phyloP scores from a whole-genome alignment of 30 jellyfish, hydroid and myxozoan species.

The Aurelia sp. region DNA sequence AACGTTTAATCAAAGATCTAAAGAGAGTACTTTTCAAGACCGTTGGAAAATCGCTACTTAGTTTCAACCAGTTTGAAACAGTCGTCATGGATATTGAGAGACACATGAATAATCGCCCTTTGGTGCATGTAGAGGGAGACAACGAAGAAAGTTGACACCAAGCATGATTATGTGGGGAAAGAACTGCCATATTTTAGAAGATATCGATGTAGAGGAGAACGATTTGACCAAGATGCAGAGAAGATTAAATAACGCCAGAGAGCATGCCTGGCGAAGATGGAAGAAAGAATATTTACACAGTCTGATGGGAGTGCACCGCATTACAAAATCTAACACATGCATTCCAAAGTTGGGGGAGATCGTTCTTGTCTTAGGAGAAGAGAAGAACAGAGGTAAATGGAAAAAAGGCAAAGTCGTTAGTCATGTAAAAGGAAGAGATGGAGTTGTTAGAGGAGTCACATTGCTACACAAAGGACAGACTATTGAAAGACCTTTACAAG shows the following conservation, averaged over 20 bases:
- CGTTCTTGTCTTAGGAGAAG: no score
- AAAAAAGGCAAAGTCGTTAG: no score
- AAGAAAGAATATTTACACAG: neutral
- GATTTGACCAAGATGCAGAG: constrained; percentile 37
- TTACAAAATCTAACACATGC: constrained; percentile 1
- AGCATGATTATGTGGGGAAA: constrained; percentile 60
- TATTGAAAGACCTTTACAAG: constrained; percentile 31
- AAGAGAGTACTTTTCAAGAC: constrained; percentile 44
- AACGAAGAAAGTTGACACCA: constrained; percentile 60
- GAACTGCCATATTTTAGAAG: constrained; percentile 12
- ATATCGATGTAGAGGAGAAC: neutral
- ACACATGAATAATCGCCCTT: constrained; percentile 19
- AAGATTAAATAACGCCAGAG: constrained; percentile 42
- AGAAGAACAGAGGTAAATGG: no score
- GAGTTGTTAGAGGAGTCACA: neutral
- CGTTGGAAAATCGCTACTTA: constrained; percentile 4
- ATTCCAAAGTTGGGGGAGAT: no score
- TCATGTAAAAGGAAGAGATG: no score
- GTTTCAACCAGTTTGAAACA: constrained; percentile 23
- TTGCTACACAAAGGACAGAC: constrained; percentile 28
- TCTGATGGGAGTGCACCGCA: constrained; percentile 48
- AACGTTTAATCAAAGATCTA: constrained; percentile 5
- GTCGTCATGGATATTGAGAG: constrained; percentile 38
- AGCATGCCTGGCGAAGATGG: neutral
- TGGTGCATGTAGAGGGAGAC: constrained; percentile 39